These are phyloP conservation scores for Drosophila mauritiana DNA, from an alignment of 1,140 invertebrate species.

Conservation along the genomic window DNA sequence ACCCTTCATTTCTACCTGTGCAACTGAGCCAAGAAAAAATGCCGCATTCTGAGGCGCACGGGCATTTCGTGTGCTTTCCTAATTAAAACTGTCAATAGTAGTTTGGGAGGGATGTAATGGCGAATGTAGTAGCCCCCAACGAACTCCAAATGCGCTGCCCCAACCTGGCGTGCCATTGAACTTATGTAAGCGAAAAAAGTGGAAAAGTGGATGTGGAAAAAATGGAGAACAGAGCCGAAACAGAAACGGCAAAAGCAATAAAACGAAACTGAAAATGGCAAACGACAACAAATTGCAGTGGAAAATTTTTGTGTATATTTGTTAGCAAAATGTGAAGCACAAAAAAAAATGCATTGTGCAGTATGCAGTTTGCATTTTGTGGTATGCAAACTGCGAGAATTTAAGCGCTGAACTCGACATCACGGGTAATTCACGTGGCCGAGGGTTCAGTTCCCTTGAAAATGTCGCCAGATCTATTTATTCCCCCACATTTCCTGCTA, in stretches of 20 bases:
- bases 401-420: slow-evolving; percentile 23
- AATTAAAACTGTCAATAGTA: slow-evolving; percentile 52
- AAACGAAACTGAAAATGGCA: slow-evolving; percentile 55
- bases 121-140: slow-evolving; percentile 2
- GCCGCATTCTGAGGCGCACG: slow-evolving; percentile 48
- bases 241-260: background rate
- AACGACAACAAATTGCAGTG: slow-evolving; percentile 66
- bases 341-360: slow-evolving; percentile 22
- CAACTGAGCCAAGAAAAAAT: slow-evolving; percentile 34
- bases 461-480: slow-evolving; percentile 34
- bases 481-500: background rate
- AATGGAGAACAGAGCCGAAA: background rate
- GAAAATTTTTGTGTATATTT: slow-evolving; percentile 63
- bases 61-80: slow-evolving; percentile 48
- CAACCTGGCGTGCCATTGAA: slow-evolving; percentile 71
- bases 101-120: background rate
- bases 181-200: slow-evolving; percentile 72
- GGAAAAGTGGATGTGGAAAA: slow-evolving; percentile 25
- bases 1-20: background rate
- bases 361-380: slow-evolving; percentile 1
- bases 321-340: slow-evolving; percentile 41
- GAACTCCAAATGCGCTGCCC: slow-evolving; percentile 22
- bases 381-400: slow-evolving; percentile 29
- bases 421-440: slow-evolving; percentile 27
- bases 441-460: slow-evolving; percentile 45